Evolutionary conservation across 2,113 vertebrate species (phyloP).

Genomic region (Nothocercus nigrocapillus): DNA sequence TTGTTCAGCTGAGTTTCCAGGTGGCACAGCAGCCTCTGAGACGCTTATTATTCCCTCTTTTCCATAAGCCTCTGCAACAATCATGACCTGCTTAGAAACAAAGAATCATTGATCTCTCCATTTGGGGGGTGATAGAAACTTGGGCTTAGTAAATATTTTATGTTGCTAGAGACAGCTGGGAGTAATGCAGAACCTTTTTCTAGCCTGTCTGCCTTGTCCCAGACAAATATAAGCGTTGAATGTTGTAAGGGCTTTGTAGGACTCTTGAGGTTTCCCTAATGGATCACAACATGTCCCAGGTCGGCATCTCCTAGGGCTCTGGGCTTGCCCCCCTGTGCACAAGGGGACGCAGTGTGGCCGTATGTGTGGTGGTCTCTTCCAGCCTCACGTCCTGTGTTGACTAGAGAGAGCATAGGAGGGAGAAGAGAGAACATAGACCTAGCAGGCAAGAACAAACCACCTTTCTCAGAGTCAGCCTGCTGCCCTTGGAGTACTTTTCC

Average conservation of each 20-base stretch:
- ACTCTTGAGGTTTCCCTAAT: not conserved
- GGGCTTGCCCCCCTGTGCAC: not conserved
- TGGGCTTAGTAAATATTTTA: not conserved
- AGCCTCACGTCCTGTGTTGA: not conserved
- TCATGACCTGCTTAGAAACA: not conserved
- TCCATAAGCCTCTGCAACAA: not conserved
- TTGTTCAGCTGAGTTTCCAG: not conserved
- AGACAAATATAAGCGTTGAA: not conserved
- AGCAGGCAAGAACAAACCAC: not conserved
- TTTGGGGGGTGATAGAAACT: not conserved
- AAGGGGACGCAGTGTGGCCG: accelerated
- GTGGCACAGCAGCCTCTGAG: not conserved
- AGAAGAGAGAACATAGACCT: not conserved
- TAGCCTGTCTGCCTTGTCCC: not conserved
- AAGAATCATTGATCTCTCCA: not conserved
- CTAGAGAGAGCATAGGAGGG: not conserved
- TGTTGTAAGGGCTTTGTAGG: not conserved
- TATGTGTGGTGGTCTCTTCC: not conserved
- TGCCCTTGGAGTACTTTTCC: not conserved
- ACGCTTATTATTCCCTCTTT: not conserved
- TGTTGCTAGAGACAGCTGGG: not conserved
- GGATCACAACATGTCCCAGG: accelerated
- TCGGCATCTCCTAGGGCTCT: not conserved
- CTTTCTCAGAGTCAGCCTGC: not conserved
- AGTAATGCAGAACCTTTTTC: not conserved